Percentiles rank a stretch among this genome's conserved stretches.
Conservation (phyloP, 37 sponge, comb jelly and placozoan genomes). For the Amphimedon queenslandica region DNA sequence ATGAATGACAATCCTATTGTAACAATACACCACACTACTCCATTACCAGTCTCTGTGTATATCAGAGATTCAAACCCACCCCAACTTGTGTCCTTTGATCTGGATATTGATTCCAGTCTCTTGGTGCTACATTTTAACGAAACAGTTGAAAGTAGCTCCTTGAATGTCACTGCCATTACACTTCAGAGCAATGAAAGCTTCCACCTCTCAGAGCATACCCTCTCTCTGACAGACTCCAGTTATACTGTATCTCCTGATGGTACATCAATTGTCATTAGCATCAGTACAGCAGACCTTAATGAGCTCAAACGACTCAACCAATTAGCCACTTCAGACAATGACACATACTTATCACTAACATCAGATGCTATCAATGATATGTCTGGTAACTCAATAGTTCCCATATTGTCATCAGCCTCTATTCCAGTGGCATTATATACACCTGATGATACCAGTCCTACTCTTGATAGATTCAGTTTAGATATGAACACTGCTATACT, state of each 20-base stretch:
- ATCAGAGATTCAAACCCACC: conserved; percentile 58
- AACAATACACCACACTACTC: conserved; percentile 8
- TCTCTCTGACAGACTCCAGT: conserved; percentile 24
- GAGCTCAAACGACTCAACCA: conserved; percentile 68
- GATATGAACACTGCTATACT: conserved; percentile 70
- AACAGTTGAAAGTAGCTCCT: conserved; percentile 61
- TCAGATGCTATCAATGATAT: conserved; percentile 67
- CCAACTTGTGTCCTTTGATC: conserved; percentile 48
- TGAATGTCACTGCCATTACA: conserved; percentile 52
- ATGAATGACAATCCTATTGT: conserved; percentile 64
- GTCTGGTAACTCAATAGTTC: conserved; percentile 62
- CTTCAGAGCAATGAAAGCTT: conserved; percentile 48
- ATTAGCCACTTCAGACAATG: conserved; percentile 63
- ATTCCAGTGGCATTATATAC: conserved; percentile 53
- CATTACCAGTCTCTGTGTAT: conserved; percentile 39
- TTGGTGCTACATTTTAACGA: conserved; percentile 78
- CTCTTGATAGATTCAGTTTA: conserved; percentile 41
- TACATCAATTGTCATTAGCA: conserved; percentile 48
- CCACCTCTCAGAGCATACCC: conserved; percentile 15
- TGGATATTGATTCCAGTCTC: conserved; percentile 62
- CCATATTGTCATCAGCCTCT: conserved; percentile 30
- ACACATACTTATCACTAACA: conserved; percentile 73
- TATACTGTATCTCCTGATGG: conserved; percentile 43
- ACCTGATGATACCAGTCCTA: conserved; percentile 55
- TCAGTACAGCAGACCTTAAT: conserved; percentile 66